These are phyloP conservation scores for Procavia capensis DNA, from an alignment of 2,113 vertebrate genomes.

Conservation along the genomic window DNA sequence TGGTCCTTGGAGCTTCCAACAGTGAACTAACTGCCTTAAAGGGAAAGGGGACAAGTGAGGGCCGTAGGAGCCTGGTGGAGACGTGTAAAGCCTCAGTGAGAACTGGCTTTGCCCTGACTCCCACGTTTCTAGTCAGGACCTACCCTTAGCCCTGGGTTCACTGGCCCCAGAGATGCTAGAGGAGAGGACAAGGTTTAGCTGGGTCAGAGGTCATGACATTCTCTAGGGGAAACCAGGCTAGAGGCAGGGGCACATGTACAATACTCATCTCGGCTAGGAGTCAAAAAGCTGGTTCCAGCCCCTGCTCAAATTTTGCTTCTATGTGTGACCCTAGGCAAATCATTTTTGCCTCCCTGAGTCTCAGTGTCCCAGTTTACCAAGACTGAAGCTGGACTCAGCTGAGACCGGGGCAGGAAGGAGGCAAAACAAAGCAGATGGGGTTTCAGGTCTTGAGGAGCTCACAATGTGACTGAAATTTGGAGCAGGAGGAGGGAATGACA, in stretches of 20 bases:
- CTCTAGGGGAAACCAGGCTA: neutral
- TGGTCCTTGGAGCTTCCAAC: neutral
- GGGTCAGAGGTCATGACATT: slow-evolving; percentile 20
- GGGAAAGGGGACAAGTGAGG: neutral
- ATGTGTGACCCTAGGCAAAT: neutral
- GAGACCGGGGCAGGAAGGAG: neutral
- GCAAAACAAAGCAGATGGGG: neutral
- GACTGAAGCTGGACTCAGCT: neutral
- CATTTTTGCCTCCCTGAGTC: neutral
- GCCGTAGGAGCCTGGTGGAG: neutral
- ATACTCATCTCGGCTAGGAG: neutral
- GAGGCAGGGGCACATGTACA: neutral
- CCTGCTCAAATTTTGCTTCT: neutral
- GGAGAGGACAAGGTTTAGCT: neutral
- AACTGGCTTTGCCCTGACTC: slow-evolving; percentile 48
- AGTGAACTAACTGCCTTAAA: neutral
- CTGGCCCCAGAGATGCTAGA: slow-evolving; percentile 25
- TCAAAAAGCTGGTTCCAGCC: neutral
- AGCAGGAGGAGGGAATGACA: neutral
- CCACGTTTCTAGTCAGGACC: slow-evolving; percentile 53
- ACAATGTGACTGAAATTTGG: neutral
- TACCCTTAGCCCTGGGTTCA: neutral
- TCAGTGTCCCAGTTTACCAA: neutral
- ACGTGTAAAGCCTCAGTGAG: neutral
- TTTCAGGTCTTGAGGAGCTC: neutral